Evolutionary conservation across 2,888 invertebrate genomes (phyloP), one percentile per base, ranked within the genome.

Genomic region (Strigamia crassipes): DNA sequence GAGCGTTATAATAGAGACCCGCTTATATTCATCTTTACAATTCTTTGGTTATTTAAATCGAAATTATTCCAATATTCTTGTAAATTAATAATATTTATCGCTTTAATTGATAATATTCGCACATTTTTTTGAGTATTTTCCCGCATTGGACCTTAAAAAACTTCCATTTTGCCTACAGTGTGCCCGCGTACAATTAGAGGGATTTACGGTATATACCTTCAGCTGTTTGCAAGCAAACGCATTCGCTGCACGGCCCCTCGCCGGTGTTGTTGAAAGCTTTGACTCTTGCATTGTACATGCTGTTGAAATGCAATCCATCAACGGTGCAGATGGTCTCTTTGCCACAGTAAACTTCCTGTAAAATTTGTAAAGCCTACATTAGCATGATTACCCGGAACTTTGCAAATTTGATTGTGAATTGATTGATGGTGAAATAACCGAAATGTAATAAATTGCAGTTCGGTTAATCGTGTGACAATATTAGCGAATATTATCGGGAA

Each of bases 241-340:
- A 91, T 87, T 97, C 96, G 85, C 97, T 97, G 90, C 97, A 98
- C 84, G 94, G 93, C 84, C 97, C 96, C 90, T 97, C 95, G 13
- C 98, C 96, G 51, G 96, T 94, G 86, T 94, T 94, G 89, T 97
- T 97, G 90, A 96, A 96, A 10, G 97, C 96, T 88, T 96, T 96
- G 83, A 97, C 96, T 82, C 97, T 91, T 31, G 97, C 97, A 87
- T 96, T 96, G 90, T 99, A 99, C 89, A 97, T 91, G 84, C 96
- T 96, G 89, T 97, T 96, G 90, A 98, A 99, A 89, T 98, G 98
- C 77, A 99, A 92, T 0, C 98, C 98, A 89, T 98, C 98, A 83
- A 99, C 95, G 5, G 97, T 98, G 89, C 99, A 99, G 87, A 98
- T 96, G 42, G 96, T 96, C 89, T 99, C 97, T 84, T 95, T 93